Conservation (phyloP, 2,888 invertebrate species). For the Hyles lineata region DNA sequence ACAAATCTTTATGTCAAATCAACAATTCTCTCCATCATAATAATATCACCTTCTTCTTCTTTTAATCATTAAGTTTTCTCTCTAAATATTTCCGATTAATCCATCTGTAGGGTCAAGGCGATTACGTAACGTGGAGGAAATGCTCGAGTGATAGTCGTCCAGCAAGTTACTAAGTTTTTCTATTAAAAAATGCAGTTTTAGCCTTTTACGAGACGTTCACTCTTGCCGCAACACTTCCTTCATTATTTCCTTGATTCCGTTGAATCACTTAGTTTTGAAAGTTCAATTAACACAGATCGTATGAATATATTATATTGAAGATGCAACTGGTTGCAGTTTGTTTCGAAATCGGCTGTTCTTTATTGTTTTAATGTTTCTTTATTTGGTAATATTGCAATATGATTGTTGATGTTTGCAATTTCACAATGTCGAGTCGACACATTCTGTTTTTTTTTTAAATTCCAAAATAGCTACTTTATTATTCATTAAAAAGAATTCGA, state of each 20-base stretch:
- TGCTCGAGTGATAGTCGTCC: slow-evolving; percentile 1
- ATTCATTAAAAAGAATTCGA: too few relatives aligned
- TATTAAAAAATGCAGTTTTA: slow-evolving; percentile 13
- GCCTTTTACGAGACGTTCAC: slow-evolving; percentile 9
- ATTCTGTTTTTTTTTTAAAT: too few relatives aligned
- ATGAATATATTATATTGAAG: slow-evolving; percentile 1
- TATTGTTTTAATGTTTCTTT: neutral
- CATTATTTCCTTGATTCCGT: slow-evolving; percentile 22
- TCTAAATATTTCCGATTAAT: neutral
- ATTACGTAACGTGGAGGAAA: neutral
- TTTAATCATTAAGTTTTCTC: too few relatives aligned
- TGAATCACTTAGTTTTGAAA: slow-evolving; percentile 14
- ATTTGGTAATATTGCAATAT: neutral
- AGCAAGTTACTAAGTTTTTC: slow-evolving; percentile 6
- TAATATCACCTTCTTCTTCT: too few relatives aligned
- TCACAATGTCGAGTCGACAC: too few relatives aligned
- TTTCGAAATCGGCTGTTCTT: neutral
- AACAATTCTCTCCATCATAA: too few relatives aligned
- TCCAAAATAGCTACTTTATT: too few relatives aligned
- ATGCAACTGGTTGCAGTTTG: neutral
- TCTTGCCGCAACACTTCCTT: slow-evolving; percentile 23
- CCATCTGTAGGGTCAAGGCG: slow-evolving; percentile 1
- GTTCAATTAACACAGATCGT: neutral
- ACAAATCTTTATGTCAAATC: too few relatives aligned
- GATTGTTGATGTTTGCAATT: too few relatives aligned